phyloP scores from a whole-genome alignment of 2,113 vertebrate genomes.

The Salvelinus namaycush region DNA sequence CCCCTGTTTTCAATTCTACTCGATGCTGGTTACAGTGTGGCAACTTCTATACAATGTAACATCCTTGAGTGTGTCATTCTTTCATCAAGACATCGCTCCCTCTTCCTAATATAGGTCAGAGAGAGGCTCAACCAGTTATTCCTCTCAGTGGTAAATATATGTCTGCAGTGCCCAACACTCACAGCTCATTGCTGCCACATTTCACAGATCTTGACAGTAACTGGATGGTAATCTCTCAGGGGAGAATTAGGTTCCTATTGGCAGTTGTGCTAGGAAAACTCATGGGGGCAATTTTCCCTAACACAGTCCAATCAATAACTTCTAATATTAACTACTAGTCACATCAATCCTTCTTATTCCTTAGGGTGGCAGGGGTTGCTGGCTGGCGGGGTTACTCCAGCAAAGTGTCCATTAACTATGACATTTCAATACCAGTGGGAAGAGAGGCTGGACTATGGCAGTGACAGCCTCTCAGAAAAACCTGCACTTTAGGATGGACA shows the following conservation, averaged over 20 bases:
- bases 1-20: background rate
- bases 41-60: background rate
- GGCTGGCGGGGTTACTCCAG: conserved; percentile 24
- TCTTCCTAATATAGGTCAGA: background rate
- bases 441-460: conserved; percentile 6
- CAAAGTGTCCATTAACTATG: conserved; percentile 40
- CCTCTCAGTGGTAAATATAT: conserved; percentile 15
- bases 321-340: conserved; percentile 43
- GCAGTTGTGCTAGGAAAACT: conserved; percentile 50
- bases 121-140: background rate
- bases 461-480: conserved; percentile 16
- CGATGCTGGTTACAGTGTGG: background rate
- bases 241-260: conserved; percentile 52
- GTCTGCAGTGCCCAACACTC: background rate
- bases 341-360: background rate
- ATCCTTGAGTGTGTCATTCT: background rate
- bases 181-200: conserved; percentile 29
- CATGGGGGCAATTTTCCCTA: conserved; percentile 45
- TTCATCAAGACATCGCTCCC: background rate
- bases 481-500: conserved; percentile 19
- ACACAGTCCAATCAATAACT: conserved; percentile 63
- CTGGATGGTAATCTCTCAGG: conserved; percentile 54
- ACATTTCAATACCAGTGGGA: conserved; percentile 39
- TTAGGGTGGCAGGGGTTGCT: conserved; percentile 7
- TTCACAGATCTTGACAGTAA: conserved; percentile 55